Conservation (phyloP, 2,797 vertebrate species). For the Alca torda region DNA sequence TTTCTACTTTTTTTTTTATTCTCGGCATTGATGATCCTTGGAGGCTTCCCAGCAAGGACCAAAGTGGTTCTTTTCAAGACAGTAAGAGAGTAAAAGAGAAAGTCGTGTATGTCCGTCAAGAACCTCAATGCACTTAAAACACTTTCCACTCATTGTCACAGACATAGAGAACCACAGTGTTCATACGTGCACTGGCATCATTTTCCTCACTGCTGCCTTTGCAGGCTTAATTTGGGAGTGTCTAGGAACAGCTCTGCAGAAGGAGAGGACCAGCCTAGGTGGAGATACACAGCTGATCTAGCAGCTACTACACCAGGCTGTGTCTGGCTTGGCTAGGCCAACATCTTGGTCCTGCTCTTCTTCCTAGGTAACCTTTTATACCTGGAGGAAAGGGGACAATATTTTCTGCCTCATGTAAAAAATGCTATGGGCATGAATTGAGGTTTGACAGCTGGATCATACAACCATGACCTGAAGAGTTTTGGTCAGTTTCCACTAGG, state of each 20-base stretch:
- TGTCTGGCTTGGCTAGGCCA: not conserved
- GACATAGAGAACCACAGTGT: not conserved
- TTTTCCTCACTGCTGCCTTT: not conserved
- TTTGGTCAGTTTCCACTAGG: not conserved
- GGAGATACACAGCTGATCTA: not conserved
- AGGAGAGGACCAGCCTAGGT: not conserved
- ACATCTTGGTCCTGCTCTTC: not conserved
- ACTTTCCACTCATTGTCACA: not conserved
- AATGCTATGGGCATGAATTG: not conserved
- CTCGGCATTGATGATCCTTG: not conserved
- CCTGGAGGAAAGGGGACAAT: not conserved
- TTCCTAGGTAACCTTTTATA: not conserved
- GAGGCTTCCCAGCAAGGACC: not conserved
- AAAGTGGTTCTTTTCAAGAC: not conserved
- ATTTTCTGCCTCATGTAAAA: not conserved
- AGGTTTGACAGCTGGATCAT: not conserved
- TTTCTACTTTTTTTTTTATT: not conserved
- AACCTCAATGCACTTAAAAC: not conserved
- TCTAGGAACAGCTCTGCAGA: not conserved
- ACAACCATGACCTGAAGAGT: not conserved
- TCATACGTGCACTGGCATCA: not conserved
- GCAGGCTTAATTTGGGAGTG: not conserved
- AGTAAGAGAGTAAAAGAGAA: not conserved
- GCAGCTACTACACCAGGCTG: not conserved
- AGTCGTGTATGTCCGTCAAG: not conserved